These are phyloP conservation scores for Chromoteleia sp. DNA, from an alignment of 2,888 invertebrate species.

Conservation along the genomic window DNA sequence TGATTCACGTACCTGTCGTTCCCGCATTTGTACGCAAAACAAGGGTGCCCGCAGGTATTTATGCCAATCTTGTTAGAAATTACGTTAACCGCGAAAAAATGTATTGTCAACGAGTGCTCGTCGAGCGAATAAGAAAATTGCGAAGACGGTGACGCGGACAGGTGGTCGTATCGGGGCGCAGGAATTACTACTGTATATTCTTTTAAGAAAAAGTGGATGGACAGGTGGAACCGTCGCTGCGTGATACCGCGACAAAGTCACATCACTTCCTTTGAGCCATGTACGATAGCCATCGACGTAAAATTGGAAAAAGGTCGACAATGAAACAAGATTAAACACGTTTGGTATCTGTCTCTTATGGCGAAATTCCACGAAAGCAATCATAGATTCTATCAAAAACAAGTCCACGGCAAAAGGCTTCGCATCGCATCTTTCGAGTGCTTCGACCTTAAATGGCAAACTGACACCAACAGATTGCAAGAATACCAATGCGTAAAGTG, in stretches of 20 bases:
- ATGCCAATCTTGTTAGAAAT: conserved; percentile 74
- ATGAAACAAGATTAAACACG: conserved; percentile 66
- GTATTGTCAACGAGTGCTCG: conserved; percentile 55
- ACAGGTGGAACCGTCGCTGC: conserved; percentile 57
- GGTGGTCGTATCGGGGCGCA: conserved; percentile 53
- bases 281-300: conserved; percentile 59
- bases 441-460: conserved; percentile 52
- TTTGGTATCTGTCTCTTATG: conserved; percentile 56
- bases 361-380: conserved; percentile 64
- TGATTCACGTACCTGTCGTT: conserved; percentile 75
- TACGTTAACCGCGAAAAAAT: conserved; percentile 67
- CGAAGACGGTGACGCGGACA: conserved; percentile 52
- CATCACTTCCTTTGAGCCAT: conserved; percentile 63
- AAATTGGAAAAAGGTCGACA: conserved; percentile 66
- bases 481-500: conserved; percentile 57
- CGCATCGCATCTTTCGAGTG: conserved; percentile 56
- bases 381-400: conserved; percentile 66
- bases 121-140: conserved; percentile 51
- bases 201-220: conserved; percentile 56
- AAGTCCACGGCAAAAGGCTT: conserved; percentile 40
- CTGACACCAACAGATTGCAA: conserved; percentile 59
- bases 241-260: conserved; percentile 65
- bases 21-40: conserved; percentile 73
- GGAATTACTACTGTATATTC: conserved; percentile 49
- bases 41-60: conserved; percentile 71